Evolutionary conservation across 92 coral and sea anemone species (phyloP), one percentile per base, ranked within the genome.

Genomic region (Epizoanthus ramosus): DNA sequence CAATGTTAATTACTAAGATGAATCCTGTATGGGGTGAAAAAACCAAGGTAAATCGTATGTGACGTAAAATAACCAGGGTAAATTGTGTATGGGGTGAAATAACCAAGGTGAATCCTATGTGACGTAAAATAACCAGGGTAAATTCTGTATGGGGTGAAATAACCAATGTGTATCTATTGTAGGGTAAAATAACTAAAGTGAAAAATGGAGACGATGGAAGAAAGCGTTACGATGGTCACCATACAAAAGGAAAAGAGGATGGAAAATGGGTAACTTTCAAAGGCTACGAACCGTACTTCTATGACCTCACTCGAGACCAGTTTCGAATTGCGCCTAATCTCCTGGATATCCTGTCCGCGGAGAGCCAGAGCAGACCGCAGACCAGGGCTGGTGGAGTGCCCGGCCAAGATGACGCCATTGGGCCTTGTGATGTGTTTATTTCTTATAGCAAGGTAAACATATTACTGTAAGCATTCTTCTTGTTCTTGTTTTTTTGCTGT

Each of bases 251-350:
- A 0, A 80, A 72, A n/a, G 85, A 54, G 15, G 98, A 95, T 39
- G 91, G 91, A 60, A 95, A 95, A 67, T 95, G 98, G 98, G 94
- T 95, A 28, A 95, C 98, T 0, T 95, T 63, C 65, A 33, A 60
- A 69, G 98, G 87, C 0, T 95, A 89, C 73, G 84, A 70, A 3
- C 87, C 68, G 10, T 63, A 76, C 37, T 95, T 95, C 43, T 5
- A 9, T 50, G 90, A 83, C 18, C 75, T 95, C n/a, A 79, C 53
- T 8, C 75, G 87, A 45, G 66, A 88, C 2, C 91, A 95, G 79
- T 80, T 95, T 14, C 91, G 98, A 39, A 90, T 95, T 64, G 93
- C 98, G 0, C 98, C 98, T 60, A 95, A 95, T 50, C 93, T 95
- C 59, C 76, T 92, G 71, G 98, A 95, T 70, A 84, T 95, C 33